phyloP scores from a whole-genome alignment of 1,140 invertebrate genomes.

The Drosophila tsacasi region DNA sequence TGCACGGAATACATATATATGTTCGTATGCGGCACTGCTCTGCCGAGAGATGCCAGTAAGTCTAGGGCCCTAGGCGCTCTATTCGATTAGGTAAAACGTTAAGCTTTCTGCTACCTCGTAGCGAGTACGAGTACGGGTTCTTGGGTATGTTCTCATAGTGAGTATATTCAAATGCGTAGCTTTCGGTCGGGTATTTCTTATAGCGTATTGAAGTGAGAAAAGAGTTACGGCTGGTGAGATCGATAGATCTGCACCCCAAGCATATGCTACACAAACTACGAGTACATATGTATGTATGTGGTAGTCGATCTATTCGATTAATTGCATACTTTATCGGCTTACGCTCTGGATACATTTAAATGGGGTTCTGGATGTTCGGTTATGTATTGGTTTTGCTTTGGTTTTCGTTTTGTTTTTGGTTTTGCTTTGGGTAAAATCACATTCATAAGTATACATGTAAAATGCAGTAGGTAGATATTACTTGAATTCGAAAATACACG shows the following conservation, averaged over 20 bases:
- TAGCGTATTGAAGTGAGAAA: constrained; percentile 47
- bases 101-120: constrained; percentile 18
- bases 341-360: constrained; percentile 37
- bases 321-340: constrained; percentile 34
- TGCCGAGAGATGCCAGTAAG: constrained; percentile 50
- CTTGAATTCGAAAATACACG: constrained; percentile 77
- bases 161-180: constrained; percentile 45
- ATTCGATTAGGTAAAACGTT: constrained; percentile 44
- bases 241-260: constrained; percentile 40
- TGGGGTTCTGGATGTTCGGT: constrained; percentile 32
- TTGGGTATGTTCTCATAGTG: constrained; percentile 36
- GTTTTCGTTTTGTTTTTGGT: constrained; percentile 12
- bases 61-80: constrained; percentile 54
- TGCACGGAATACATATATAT: constrained; percentile 63
- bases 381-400: constrained; percentile 22
- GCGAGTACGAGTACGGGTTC: constrained; percentile 12
- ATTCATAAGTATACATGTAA: constrained; percentile 54
- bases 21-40: constrained; percentile 43
- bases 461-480: constrained; percentile 63
- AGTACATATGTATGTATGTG: constrained; percentile 49
- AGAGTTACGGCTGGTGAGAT: constrained; percentile 40
- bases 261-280: constrained; percentile 44
- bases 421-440: constrained; percentile 52
- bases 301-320: constrained; percentile 37
- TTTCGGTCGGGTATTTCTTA: constrained; percentile 39